phyloP scores from a whole-genome alignment of 1,140 invertebrate species.

The Cyclargus thomasi region DNA sequence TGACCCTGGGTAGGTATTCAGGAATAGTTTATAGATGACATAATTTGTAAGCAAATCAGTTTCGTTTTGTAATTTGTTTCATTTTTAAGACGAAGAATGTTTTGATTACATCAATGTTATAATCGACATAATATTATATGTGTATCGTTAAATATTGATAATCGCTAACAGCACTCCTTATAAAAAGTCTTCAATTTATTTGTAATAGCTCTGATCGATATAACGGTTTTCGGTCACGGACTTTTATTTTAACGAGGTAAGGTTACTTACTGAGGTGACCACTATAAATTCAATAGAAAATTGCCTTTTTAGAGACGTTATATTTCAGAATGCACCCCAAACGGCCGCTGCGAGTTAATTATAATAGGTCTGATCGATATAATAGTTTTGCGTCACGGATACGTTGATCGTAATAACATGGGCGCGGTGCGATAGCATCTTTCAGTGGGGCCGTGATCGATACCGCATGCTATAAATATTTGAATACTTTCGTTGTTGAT shows the following conservation, averaged over 20 bases:
- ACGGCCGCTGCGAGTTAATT: neutral
- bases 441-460: conserved; percentile 60
- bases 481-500: conserved; percentile 51
- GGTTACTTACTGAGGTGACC: too few relatives aligned
- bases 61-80: too few relatives aligned
- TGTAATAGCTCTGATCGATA: neutral
- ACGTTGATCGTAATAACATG: conserved; percentile 55
- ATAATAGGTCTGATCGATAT: conserved; percentile 21
- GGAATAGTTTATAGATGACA: neutral
- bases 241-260: neutral
- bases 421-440: conserved; percentile 65
- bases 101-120: too few relatives aligned
- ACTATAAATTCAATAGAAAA: neutral
- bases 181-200: too few relatives aligned
- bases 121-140: too few relatives aligned
- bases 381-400: conserved; percentile 36
- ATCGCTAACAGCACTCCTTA: too few relatives aligned
- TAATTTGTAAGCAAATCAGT: neutral
- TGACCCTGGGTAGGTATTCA: neutral
- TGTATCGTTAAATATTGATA: too few relatives aligned
- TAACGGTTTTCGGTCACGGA: neutral
- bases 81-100: too few relatives aligned
- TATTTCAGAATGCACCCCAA: neutral
- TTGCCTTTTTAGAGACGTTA: neutral
- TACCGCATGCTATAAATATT: conserved; percentile 62